phyloP scores from a whole-genome alignment of 2,113 vertebrate species.

The Ophthalmolycus amberensis region DNA sequence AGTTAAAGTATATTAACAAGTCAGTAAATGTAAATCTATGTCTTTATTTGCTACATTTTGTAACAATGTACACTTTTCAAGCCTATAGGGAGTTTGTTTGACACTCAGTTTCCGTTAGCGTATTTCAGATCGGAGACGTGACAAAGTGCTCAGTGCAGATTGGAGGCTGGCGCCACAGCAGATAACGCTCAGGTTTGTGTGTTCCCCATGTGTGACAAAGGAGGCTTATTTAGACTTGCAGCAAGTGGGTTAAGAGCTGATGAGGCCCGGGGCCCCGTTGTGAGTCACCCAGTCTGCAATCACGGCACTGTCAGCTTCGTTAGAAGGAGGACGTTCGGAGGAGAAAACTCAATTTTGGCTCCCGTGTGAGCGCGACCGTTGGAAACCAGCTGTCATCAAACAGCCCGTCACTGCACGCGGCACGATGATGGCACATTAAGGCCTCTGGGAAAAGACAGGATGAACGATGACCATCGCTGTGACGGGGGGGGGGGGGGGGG shows the following conservation, averaged over 20 bases:
- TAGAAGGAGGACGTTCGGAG: slow-evolving; percentile 16
- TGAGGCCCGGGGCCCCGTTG: neutral
- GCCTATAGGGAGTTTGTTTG: neutral
- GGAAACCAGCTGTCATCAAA: slow-evolving; percentile 58
- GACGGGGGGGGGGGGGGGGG: neutral
- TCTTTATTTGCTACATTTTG: too few relatives aligned
- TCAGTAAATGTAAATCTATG: neutral
- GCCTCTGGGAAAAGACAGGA: slow-evolving; percentile 25
- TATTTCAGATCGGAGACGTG: neutral
- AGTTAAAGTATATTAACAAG: neutral
- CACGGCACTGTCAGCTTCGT: slow-evolving; percentile 14
- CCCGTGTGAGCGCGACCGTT: slow-evolving; percentile 1
- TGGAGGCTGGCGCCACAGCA: neutral
- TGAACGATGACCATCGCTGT: slow-evolving; percentile 44
- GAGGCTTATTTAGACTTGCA: slow-evolving; percentile 4
- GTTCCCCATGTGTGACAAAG: slow-evolving; percentile 21
- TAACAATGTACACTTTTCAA: neutral
- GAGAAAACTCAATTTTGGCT: slow-evolving; percentile 21
- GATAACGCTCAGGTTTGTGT: slow-evolving; percentile 10
- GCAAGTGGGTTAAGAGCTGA: slow-evolving; percentile 34
- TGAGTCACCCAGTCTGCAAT: slow-evolving; percentile 40
- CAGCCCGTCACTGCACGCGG: neutral
- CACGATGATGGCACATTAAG: slow-evolving; percentile 30
- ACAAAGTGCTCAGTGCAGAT: neutral
- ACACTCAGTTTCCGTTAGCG: neutral